These are phyloP conservation scores for Catamblyrhynchus diadema DNA, from an alignment of 2,797 vertebrate genomes.

Conservation along the genomic window DNA sequence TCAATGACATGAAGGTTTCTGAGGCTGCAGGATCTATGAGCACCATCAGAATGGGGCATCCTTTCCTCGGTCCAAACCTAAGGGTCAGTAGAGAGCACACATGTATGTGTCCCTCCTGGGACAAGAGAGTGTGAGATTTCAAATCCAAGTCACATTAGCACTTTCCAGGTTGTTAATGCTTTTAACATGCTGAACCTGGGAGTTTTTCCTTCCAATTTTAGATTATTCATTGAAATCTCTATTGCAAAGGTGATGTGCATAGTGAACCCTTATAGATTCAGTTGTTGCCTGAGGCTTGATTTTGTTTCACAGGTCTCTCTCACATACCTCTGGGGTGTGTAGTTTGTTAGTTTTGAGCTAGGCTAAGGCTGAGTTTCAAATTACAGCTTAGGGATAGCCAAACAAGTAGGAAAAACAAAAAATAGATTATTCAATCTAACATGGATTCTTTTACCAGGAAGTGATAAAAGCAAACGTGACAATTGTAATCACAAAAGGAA, in stretches of 20 bases:
- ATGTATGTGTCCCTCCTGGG: neutral
- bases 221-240: neutral
- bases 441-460: neutral
- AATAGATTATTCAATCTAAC: neutral
- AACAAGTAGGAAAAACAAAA: neutral
- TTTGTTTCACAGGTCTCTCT: neutral
- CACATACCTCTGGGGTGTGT: neutral
- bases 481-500: conserved; percentile 2
- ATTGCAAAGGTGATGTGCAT: neutral
- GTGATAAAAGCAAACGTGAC: neutral
- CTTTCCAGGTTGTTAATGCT: neutral
- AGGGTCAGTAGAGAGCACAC: neutral
- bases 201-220: neutral
- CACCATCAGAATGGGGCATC: neutral
- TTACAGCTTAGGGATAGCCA: neutral
- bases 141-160: neutral
- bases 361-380: neutral
- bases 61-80: neutral
- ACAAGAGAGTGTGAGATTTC: neutral
- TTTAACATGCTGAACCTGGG: neutral
- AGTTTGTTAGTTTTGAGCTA: neutral
- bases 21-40: neutral
- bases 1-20: neutral
- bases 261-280: neutral
- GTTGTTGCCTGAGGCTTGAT: neutral